These are phyloP conservation scores for Masticophis lateralis DNA, from an alignment of 2,797 vertebrate species.

Conservation along the genomic window DNA sequence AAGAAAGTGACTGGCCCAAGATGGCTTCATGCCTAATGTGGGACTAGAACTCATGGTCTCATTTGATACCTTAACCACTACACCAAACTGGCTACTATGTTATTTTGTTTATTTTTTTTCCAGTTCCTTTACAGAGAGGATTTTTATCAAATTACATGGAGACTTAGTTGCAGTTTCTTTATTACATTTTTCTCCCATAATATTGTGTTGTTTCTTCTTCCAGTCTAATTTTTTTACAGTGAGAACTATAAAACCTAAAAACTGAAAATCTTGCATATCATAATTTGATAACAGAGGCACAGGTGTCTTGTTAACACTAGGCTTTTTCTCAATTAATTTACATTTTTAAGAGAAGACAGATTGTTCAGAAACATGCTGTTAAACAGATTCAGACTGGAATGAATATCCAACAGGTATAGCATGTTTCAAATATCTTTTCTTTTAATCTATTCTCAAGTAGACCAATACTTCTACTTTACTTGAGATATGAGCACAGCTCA, in stretches of 20 bases:
- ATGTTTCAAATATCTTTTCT: slow-evolving; percentile 23
- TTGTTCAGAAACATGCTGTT: slow-evolving; percentile 44
- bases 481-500: not conserved
- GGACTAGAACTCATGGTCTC: not conserved
- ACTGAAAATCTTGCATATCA: slow-evolving; percentile 53
- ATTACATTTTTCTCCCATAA: not conserved
- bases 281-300: slow-evolving; percentile 40
- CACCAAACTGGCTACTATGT: not conserved
- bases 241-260: slow-evolving; percentile 55
- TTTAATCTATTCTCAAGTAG: not conserved
- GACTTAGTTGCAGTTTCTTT: not conserved
- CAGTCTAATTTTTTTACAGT: slow-evolving; percentile 58
- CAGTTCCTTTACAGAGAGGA: not conserved
- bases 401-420: not conserved
- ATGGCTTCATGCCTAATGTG: not conserved
- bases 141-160: not conserved
- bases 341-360: slow-evolving; percentile 20
- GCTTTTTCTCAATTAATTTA: slow-evolving; percentile 56
- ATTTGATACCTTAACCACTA: not conserved
- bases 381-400: slow-evolving; percentile 56
- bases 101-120: not conserved
- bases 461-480: not conserved
- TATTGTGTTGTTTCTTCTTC: slow-evolving; percentile 13
- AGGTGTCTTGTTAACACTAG: slow-evolving; percentile 51
- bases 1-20: not conserved